A percentile compares a stretch with the other conserved stretches of the same genome.
Evolutionary conservation across 2,113 vertebrate genomes (phyloP).

Genomic region (Pomatostomus ruficeps): DNA sequence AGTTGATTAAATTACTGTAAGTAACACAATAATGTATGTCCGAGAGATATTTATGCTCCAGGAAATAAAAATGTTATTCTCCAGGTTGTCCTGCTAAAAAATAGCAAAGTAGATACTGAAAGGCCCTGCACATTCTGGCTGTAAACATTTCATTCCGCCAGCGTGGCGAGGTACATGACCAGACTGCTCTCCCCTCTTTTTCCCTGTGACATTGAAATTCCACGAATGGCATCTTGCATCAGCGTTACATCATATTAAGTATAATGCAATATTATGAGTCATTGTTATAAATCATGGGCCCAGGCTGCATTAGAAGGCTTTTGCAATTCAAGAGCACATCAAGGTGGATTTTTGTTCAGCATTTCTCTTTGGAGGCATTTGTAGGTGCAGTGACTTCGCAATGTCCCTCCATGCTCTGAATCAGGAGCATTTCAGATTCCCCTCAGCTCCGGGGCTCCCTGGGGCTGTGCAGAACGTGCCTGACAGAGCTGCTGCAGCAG

Average conservation of each 20-base stretch:
- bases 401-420: background rate
- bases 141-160: background rate
- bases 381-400: background rate
- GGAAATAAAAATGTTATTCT: slow-evolving; percentile 32
- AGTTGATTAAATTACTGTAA: slow-evolving; percentile 40
- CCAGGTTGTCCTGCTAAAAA: background rate
- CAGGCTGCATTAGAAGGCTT: slow-evolving; percentile 51
- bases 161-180: background rate
- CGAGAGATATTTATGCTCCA: background rate
- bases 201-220: slow-evolving; percentile 65
- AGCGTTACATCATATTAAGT: slow-evolving; percentile 68
- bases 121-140: background rate
- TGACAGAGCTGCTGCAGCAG: background rate
- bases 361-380: background rate
- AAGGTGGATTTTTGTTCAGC: slow-evolving; percentile 60
- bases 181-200: slow-evolving; percentile 15
- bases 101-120: background rate
- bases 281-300: slow-evolving; percentile 67
- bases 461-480: background rate
- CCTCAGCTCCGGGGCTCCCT: background rate
- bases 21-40: background rate
- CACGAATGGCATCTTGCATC: slow-evolving; percentile 66
- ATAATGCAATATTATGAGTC: slow-evolving; percentile 69
- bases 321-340: slow-evolving; percentile 62
- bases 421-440: background rate